Base-by-base conservation (phyloP, 2,888 invertebrate species). In the Silvanus unidentatus region DNA sequence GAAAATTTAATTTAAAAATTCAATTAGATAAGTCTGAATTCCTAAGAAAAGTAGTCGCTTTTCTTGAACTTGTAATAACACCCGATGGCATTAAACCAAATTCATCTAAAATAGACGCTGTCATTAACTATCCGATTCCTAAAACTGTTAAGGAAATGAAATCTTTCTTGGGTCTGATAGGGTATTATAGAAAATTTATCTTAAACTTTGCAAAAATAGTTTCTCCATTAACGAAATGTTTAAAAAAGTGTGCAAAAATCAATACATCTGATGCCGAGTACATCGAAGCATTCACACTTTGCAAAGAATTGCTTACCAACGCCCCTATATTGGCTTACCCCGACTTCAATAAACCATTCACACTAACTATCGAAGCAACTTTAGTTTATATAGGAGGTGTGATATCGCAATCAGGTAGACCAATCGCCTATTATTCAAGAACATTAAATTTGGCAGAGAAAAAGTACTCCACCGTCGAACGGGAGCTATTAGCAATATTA, bases 271-370 rank as follows among this genome's bases (percentile, higher is more conserved):
- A 2, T 1, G 30, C 22, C 1, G 43, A 51, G 41, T 29, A 47
- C 28, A 37, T 27, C 16, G 32, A 14, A 15, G 30, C 12, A 4
- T 47, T 52, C 28, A 37, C 22, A 2, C 12, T 12, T 1, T 27
- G 40, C 1, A 48, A 45, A 27, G 8, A n/a, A 2, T 16, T 46
- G 16, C 47, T 47, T 16, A 28, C 48, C 2, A n/a, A 30, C 1
- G 38, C 42, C 1, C 44, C 46, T 2, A 28, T 48, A 1, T 28
- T 52, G 15, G n/a, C n/a, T 2, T 43, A 43, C 14, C 49, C 52
- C 1, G 16, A 44, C 16, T 40, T 29, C 10, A 28, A 32, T 9
- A 2, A 39, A 22, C 10, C 14, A 2, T 45, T 36, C 32, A 39
- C 16, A n/a, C 16, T 48, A 3, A 16, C 45, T 15, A 48, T 39